Evolutionary conservation across 2,797 vertebrate species (phyloP), one percentile per base, ranked within the genome.

Genomic region (Rhadinocentrus ornatus): DNA sequence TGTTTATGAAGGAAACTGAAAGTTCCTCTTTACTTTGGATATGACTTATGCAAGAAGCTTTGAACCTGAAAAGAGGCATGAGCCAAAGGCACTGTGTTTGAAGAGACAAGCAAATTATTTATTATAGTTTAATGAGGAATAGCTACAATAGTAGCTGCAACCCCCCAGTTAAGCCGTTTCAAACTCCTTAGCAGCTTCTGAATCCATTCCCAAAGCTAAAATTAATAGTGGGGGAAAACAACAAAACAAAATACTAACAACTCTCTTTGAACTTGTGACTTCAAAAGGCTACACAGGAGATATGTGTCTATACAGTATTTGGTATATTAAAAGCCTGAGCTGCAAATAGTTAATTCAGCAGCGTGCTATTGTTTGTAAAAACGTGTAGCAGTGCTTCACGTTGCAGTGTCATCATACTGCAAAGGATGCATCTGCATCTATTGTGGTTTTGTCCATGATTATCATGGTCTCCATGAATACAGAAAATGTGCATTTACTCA

Each of bases 1-100:
- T 72, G 48, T 86, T 75, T 80, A 66, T 63, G 22, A 66, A 50
- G 61, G 46, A 65, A 76, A 63, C 46, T 75, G 50, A 24, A 50
- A 62, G 41, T 71, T 57, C 67, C 53, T 59, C 48, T 32, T 57
- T 44, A 56, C 24, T n/a, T 35, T 27, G 29, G 18, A 60, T 11
- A 18, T 11, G 48, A 66, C 37, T 64, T 18, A 20, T 22, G 53
- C 20, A 37, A 3, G 20, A 50, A 9, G 46, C 52, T 65, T 54
- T 65, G 2, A 39, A 11, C 18, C 15, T 11, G 13, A 24, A 20
- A 6, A 22, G 41, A 22, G 10, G 8, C 24, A 44, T 46, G 37
- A 27, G 32, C 44, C 44, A 3, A 31, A 31, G 8, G 15, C 24
- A 7, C 18, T 37, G 62, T 6, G 13, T 29, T 41, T 55, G 24